Base-by-base conservation (phyloP, 2,888 invertebrate species). In the Oscheius sp. region DNA sequence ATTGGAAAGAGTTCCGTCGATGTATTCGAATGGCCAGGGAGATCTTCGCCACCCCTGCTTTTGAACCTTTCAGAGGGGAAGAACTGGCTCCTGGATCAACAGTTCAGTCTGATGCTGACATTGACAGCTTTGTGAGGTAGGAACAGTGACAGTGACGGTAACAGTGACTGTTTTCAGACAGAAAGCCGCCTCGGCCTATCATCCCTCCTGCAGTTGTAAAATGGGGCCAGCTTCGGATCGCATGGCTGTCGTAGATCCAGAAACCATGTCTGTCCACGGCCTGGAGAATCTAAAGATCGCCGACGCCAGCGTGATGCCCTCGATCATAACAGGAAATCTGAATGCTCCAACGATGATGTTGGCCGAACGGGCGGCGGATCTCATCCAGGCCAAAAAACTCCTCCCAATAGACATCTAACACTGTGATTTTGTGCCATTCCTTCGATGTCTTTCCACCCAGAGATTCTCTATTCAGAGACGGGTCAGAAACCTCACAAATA, bases 301-400 rank as follows among this genome's bases (percentile, higher is more conserved):
- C 79, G 95, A 95, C 89, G 94, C 94, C 2, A 94, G 94, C 85
- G 92, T 94, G 1, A 90, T 95, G 82, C 95, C 95, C 0, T 91
- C 93, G 0, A 93, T 94, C 0, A 90, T 94, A 35, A 93, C 94
- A 1, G 93, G 94, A 1, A 93, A 93, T 85, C 93, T 95, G 59
- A 91, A 91, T 81, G 91, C 90, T 11, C 90, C 91, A 2, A 89
- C 89, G 9, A 90, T 91, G n/a, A 91, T 91, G 91, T 58, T 91
- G 62, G 91, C 91, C 2, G 91, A 91, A 83, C 90, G 90, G 78
- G 90, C 91, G 4, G 90, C 91, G 3, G 91, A 91, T 79, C 87
- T 90, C 33, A 91, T 91, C 21, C 81, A 88, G 50, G 70, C 62
- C 13, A 70, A 70, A 35, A 35, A 42, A 21, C 55, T 74, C 11